phyloP scores from a whole-genome alignment of 2,113 vertebrate species.

The Sander lucioperca region DNA sequence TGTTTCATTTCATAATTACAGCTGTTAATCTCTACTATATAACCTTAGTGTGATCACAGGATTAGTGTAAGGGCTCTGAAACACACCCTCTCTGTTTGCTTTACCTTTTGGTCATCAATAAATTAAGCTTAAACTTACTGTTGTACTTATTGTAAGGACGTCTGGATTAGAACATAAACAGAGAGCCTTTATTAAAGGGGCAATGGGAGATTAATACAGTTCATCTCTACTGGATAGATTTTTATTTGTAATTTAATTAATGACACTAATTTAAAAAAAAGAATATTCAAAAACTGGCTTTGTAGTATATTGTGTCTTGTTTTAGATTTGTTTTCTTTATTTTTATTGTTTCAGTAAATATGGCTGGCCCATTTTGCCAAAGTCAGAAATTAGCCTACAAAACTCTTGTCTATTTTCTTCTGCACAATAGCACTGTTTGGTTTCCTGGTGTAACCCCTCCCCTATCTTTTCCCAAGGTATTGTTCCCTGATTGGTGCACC shows the following conservation, averaged over 20 bases:
- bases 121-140: neutral
- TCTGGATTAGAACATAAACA: neutral
- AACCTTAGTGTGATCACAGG: no score
- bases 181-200: neutral
- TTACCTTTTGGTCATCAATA: neutral
- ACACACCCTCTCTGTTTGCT: neutral
- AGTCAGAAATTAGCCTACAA: neutral
- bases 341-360: neutral
- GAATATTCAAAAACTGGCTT: neutral
- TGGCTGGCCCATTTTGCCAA: no score
- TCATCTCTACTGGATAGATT: neutral
- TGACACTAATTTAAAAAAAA: neutral
- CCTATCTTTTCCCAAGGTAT: neutral
- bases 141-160: slow-evolving; percentile 5
- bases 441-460: slow-evolving; percentile 26
- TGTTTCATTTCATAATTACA: neutral
- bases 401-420: no score
- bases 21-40: neutral
- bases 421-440: neutral
- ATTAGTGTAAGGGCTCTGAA: neutral
- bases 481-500: slow-evolving; percentile 35
- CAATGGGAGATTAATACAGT: neutral
- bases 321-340: no score
- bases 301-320: neutral
- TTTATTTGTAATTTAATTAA: neutral